Evolutionary conservation across 2,797 vertebrate species (phyloP), one percentile per base, ranked within the genome.

Genomic region (Pseudochirops corinnae): DNA sequence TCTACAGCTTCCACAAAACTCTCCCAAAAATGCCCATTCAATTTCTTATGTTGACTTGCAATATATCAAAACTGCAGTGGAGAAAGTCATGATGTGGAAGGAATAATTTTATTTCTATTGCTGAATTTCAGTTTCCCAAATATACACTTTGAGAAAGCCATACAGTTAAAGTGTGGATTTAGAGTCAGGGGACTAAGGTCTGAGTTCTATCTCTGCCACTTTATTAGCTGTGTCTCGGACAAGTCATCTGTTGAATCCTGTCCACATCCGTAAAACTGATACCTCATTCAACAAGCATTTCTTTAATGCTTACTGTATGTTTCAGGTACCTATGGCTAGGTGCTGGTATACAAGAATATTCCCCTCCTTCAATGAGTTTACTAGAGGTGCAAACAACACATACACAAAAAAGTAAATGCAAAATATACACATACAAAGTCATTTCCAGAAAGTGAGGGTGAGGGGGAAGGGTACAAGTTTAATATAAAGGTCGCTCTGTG

Each of bases 111-210:
- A 53, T 56, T 90, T 31, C 24, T 82, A 93, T 91, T 92, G 11
- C 18, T 58, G 90, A 93, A 90, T 74, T 90, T 92, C 39, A 93
- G 33, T 3, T 93, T 94, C 92, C 87, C 6, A 91, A 52, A 97
- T 24, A 46, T 50, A 92, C 62, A 93, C 50, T 94, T 94, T 67
- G 56, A 95, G 3, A 33, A 94, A 90, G 56, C 46, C 90, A 55
- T 55, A 31, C 10, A 91, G 9, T 39, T 90, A 92, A 74, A 91
- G 92, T 95, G 90, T 90, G 82, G 10, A 26, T 24, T 87, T 87
- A 87, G 21, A 87, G 16, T 50, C 39, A 82, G 16, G 33, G 39
- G 39, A 46, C 39, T 87, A 33, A 39, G 10, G 74, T 87, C 3
- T 87, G 74, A 50, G 10, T 87, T 82, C 74, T 50, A 26, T 46